Evolutionary conservation across 2,113 vertebrate species (phyloP), one percentile per base, ranked within the genome.

Genomic region (Copsychus sechellarum): DNA sequence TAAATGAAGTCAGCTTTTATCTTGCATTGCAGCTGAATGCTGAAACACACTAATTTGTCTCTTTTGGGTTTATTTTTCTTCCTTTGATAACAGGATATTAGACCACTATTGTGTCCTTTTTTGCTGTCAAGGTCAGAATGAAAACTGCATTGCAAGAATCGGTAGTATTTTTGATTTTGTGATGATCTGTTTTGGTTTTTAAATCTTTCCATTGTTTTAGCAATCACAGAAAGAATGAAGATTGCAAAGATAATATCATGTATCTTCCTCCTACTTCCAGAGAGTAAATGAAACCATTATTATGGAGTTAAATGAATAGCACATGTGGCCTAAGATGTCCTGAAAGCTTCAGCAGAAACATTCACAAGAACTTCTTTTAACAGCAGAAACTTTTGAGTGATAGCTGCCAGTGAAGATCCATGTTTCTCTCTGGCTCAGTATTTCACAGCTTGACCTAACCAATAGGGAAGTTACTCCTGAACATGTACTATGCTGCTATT

Each of bases 231-330:
- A 74, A 70, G 33, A 33, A 58, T 31, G 15, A 88, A 91, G 33
- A 33, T 64, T 79, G 47, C 48, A 82, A 89, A 85, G 5, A 17
- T 86, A 94, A 61, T 53, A 89, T 89, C 36, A 9, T 12, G 3
- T 91, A 23, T 81, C 88, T 90, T 95, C 61, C 28, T 71, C 12
- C 40, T 91, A 54, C 51, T 34, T 79, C 56, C 40, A 79, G 62
- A 73, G 26, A 86, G 56, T 47, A 73, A 53, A 58, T 85, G 10
- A 88, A 92, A 81, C 67, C 34, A 73, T 95, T 92, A 83, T 81
- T 94, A 33, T n/a, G 43, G 57, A 76, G 31, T 71, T 71, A 95
- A 96, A 91, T 83, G 17, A 93, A 50, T 58, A 93, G 51, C 58
- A 43, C 40, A 29, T n/a, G 47, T 94, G 70, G 74, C 65, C 51